Evolutionary conservation across 2,113 vertebrate species (phyloP).

Genomic region (Caloenas nicobarica): DNA sequence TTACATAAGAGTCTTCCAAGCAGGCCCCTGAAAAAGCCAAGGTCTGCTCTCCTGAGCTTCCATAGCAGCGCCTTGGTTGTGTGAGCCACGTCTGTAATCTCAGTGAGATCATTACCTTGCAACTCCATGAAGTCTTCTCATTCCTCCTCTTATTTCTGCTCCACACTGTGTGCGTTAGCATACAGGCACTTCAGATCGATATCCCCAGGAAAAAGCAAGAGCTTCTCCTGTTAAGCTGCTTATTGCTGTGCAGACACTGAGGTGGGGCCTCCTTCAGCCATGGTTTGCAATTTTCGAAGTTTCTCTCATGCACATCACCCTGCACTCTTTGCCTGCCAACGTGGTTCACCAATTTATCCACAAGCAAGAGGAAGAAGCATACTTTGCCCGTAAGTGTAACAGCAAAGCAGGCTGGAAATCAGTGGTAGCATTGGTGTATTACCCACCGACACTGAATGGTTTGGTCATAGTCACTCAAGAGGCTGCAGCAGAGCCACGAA

Average conservation of each 20-base stretch:
- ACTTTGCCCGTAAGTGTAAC: neutral
- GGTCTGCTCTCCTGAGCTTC: neutral
- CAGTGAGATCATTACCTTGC: neutral
- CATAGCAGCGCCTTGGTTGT: neutral
- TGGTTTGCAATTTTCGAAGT: accelerated
- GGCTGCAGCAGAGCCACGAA: neutral
- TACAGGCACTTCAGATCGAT: neutral
- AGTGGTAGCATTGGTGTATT: neutral
- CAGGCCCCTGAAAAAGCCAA: neutral
- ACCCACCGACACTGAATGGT: neutral
- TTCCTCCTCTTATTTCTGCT: neutral
- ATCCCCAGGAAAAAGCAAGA: neutral
- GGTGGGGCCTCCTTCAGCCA: neutral
- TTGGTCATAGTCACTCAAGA: neutral
- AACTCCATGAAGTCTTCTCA: neutral
- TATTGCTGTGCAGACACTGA: neutral
- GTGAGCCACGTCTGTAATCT: neutral
- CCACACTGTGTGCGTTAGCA: neutral
- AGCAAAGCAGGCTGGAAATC: neutral
- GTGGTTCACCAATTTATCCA: neutral
- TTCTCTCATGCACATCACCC: neutral
- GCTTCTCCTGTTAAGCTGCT: neutral
- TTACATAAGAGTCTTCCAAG: neutral
- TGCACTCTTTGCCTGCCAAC: neutral
- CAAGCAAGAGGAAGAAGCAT: neutral